A percentile compares a stretch with the other conserved stretches of the same genome.
phyloP scores from a whole-genome alignment of 2,888 invertebrate genomes.

The Aporophyla nigra region DNA sequence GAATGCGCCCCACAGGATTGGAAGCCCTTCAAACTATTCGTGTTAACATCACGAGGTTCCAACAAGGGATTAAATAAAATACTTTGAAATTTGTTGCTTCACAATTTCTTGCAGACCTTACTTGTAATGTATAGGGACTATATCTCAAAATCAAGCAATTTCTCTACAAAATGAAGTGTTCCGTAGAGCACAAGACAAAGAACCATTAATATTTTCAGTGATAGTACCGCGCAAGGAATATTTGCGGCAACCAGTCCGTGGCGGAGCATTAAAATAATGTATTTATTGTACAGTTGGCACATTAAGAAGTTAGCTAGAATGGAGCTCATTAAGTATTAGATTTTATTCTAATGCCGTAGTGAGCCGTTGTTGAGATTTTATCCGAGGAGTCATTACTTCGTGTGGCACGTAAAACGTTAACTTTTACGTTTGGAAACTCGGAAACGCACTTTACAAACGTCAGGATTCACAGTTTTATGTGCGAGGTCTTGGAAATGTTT shows the following conservation, averaged over 20 bases:
- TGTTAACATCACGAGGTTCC: slow-evolving; percentile 57
- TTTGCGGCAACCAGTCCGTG: slow-evolving; percentile 56
- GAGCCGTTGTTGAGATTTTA: slow-evolving; percentile 67
- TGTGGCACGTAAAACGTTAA: slow-evolving; percentile 30
- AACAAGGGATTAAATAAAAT: slow-evolving; percentile 57
- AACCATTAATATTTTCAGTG: slow-evolving; percentile 66
- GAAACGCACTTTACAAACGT: slow-evolving; percentile 56
- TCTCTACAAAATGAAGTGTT: slow-evolving; percentile 54
- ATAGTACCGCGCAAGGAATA: slow-evolving; percentile 55
- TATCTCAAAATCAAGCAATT: slow-evolving; percentile 42
- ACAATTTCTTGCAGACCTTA: slow-evolving; percentile 21
- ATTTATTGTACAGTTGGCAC: slow-evolving; percentile 61
- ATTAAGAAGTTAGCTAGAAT: slow-evolving; percentile 72
- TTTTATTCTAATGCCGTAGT: slow-evolving; percentile 76
- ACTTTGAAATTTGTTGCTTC: slow-evolving; percentile 32
- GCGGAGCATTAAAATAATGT: slow-evolving; percentile 64
- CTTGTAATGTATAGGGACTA: slow-evolving; percentile 23
- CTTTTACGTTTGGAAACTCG: slow-evolving; percentile 57
- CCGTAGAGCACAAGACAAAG: slow-evolving; percentile 61
- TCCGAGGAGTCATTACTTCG: slow-evolving; percentile 60
- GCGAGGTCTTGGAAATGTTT: slow-evolving; percentile 45
- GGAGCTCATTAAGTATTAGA: slow-evolving; percentile 72
- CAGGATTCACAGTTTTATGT: slow-evolving; percentile 52
- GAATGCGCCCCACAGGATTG: slow-evolving; percentile 74
- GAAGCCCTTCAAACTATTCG: slow-evolving; percentile 74